Conservation (phyloP, 1,140 invertebrate species). For the Dolichoris vasculosae region DNA sequence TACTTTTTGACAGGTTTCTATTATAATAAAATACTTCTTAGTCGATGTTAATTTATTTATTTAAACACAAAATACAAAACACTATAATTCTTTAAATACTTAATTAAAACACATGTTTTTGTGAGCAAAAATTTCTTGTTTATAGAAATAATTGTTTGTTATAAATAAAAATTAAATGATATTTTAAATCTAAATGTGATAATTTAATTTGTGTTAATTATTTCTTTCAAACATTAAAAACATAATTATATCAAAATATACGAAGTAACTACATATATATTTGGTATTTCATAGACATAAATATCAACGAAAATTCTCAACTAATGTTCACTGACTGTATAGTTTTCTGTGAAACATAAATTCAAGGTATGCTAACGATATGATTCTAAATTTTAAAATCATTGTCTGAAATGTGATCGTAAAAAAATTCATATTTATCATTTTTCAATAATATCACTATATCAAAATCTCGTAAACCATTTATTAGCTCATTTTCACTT, state of each 20-base stretch:
- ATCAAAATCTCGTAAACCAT: background rate
- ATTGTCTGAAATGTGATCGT: background rate
- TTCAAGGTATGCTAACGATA: background rate
- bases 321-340: background rate
- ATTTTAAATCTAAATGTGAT: background rate
- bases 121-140: background rate
- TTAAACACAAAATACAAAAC: background rate
- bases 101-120: background rate
- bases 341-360: background rate
- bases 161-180: background rate
- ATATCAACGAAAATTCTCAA: background rate
- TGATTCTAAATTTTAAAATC: background rate
- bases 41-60: background rate
- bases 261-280: background rate
- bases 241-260: background rate
- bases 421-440: background rate
- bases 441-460: background rate
- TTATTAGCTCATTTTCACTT: background rate
- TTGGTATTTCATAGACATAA: background rate
- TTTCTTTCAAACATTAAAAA: background rate
- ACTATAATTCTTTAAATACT: background rate
- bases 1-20: background rate
- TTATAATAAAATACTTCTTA: background rate
- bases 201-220: background rate
- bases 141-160: background rate